These are phyloP conservation scores for Asobara japonica DNA, from an alignment of 1,140 invertebrate species.

Conservation along the genomic window DNA sequence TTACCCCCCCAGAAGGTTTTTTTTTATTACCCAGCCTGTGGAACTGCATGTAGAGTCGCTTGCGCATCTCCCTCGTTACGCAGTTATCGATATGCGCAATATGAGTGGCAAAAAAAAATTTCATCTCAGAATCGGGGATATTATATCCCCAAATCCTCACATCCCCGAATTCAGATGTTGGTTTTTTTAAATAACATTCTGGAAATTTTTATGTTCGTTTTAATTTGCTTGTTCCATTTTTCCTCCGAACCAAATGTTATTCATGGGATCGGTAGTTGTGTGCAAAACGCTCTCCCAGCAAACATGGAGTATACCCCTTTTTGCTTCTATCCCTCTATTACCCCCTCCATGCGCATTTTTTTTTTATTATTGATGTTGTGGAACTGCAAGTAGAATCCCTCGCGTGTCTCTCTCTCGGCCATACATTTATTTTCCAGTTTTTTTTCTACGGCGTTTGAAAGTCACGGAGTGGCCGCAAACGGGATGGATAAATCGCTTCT, in stretches of 20 bases:
- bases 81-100: too few species aligned
- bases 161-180: too few species aligned
- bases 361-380: background rate
- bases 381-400: constrained; percentile 1
- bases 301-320: too few species aligned
- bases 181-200: too few species aligned
- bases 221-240: too few species aligned
- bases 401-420: background rate
- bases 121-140: too few species aligned
- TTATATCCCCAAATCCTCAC: too few species aligned
- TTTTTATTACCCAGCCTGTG: background rate
- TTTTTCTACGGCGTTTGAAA: background rate
- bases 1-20: constrained; percentile 29
- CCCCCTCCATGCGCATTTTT: constrained; percentile 12
- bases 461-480: background rate
- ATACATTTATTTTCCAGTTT: background rate
- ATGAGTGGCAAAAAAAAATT: too few species aligned
- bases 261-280: too few species aligned
- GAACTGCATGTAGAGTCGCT: background rate
- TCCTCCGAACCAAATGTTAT: too few species aligned
- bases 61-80: background rate
- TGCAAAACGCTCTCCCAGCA: too few species aligned
- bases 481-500: background rate
- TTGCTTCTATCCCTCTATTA: constrained; percentile 34
- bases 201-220: too few species aligned